Evolutionary conservation across 2,797 vertebrate genomes (phyloP).

Genomic region (Ataeniobius toweri): DNA sequence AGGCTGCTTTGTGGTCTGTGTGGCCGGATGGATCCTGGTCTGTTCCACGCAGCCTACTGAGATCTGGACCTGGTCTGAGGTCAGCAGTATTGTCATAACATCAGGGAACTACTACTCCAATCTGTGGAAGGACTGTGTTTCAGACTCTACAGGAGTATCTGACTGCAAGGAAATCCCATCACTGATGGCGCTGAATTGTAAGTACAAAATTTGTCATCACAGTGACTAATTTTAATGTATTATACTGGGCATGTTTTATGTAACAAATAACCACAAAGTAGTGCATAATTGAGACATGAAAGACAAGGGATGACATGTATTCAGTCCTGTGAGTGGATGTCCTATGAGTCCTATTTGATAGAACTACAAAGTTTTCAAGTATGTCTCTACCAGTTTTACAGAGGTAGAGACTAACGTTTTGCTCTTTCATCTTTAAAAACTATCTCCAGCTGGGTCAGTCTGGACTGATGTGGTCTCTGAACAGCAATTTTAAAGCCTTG

Average conservation of each 20-base stretch:
- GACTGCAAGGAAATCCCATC: slow-evolving; percentile 83
- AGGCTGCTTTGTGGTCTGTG: slow-evolving; percentile 75
- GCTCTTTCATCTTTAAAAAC: not conserved
- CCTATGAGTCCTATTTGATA: not conserved
- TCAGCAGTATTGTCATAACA: slow-evolving; percentile 71
- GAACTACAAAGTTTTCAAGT: not conserved
- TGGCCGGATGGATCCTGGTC: slow-evolving; percentile 80
- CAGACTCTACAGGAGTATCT: slow-evolving; percentile 80
- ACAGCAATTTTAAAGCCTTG: not conserved
- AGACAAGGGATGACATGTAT: not conserved
- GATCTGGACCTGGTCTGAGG: slow-evolving; percentile 81
- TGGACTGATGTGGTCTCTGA: not conserved
- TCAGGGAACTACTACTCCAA: slow-evolving; percentile 80
- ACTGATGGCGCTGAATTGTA: slow-evolving; percentile 77
- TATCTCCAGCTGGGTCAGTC: not conserved
- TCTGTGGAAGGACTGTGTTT: slow-evolving; percentile 82
- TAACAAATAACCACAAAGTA: not conserved
- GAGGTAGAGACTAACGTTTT: not conserved
- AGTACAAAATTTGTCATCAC: slow-evolving; percentile 42
- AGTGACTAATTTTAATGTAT: not conserved
- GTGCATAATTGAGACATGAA: not conserved
- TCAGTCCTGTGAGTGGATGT: not conserved
- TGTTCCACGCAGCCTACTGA: slow-evolving; percentile 80
- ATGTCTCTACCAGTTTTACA: not conserved
- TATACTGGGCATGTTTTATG: not conserved